Conservation (phyloP, 30 jellyfish, hydroid and myxozoan species). For the Mastigias papua region DNA sequence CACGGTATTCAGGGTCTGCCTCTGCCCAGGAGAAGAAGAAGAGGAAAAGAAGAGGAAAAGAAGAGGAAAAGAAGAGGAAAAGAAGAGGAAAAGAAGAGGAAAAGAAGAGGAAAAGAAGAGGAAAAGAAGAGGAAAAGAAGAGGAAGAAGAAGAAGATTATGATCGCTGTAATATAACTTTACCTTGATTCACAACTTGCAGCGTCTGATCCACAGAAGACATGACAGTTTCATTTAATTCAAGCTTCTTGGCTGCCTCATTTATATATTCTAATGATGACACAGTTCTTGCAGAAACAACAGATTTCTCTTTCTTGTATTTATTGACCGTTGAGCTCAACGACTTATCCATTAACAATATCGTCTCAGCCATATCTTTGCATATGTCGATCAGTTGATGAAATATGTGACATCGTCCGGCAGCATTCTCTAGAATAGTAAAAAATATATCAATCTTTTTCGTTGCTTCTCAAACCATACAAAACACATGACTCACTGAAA, state of each 20-base stretch:
- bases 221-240: slow-evolving; percentile 62
- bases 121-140: no score
- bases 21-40: no score
- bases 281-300: slow-evolving; percentile 60
- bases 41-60: no score
- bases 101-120: no score
- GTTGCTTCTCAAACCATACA: neutral
- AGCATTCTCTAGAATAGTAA: slow-evolving; percentile 73
- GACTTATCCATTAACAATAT: slow-evolving; percentile 78
- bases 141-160: no score
- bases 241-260: slow-evolving; percentile 64
- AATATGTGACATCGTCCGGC: slow-evolving; percentile 95
- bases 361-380: slow-evolving; percentile 99
- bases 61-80: no score
- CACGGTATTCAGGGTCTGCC: no score
- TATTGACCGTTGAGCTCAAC: slow-evolving; percentile 68
- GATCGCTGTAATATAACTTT: no score
- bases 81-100: no score
- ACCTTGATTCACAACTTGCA: slow-evolving; percentile 86
- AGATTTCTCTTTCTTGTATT: slow-evolving; percentile 84
- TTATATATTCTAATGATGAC: slow-evolving; percentile 72
- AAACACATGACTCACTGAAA: neutral
- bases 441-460: neutral
- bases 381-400: slow-evolving; percentile 92
- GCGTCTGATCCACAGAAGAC: slow-evolving; percentile 70